phyloP scores from a whole-genome alignment of 2,113 vertebrate species.

The Columba janthina region DNA sequence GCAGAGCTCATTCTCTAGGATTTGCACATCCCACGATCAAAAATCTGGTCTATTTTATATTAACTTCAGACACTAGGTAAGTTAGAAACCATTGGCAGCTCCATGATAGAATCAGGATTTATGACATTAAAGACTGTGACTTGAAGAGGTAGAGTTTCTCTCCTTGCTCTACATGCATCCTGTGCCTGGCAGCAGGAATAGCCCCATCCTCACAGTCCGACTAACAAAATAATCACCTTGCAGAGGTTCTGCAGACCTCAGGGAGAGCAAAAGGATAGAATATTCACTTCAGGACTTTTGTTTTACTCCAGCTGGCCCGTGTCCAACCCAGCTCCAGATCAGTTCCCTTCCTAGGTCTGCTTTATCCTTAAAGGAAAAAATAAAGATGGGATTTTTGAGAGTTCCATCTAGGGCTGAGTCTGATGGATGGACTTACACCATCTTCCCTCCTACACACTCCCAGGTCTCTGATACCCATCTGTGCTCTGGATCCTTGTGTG shows the following conservation, averaged over 20 bases:
- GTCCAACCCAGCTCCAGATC: not conserved
- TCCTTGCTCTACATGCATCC: not conserved
- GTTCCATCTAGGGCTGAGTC: not conserved
- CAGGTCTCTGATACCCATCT: not conserved
- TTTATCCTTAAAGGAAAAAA: not conserved
- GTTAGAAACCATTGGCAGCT: not conserved
- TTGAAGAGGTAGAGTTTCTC: not conserved
- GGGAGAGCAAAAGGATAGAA: not conserved
- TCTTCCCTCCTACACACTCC: too few species aligned
- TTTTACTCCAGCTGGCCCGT: not conserved
- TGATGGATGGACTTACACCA: fast-evolving
- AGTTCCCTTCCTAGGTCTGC: not conserved
- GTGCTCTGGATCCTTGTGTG: not conserved
- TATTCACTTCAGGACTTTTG: not conserved
- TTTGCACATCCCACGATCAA: not conserved
- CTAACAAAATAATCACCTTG: not conserved
- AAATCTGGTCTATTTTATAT: not conserved
- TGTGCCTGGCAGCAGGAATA: not conserved
- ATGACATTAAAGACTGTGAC: not conserved
- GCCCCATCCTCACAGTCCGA: fast-evolving
- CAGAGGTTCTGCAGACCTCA: not conserved
- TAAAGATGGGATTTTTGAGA: not conserved
- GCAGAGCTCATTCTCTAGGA: not conserved
- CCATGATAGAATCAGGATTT: not conserved
- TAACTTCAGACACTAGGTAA: not conserved